phyloP scores from a whole-genome alignment of 2,113 vertebrate species.

The Pseudorectes ferrugineus region DNA sequence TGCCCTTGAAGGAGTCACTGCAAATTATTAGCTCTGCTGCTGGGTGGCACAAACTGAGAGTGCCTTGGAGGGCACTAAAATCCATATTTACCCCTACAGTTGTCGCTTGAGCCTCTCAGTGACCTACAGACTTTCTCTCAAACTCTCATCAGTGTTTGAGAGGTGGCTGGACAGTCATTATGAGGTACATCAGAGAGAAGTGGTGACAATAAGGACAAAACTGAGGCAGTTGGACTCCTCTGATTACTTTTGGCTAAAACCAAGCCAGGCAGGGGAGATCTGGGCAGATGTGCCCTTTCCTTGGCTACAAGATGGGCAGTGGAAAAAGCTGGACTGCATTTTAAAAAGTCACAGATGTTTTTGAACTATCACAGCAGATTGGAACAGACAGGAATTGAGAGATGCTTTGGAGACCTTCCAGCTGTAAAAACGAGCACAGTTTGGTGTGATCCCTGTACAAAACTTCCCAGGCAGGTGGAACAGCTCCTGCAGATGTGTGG shows the following conservation, averaged over 20 bases:
- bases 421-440: fast-evolving
- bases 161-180: not conserved
- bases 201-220: not conserved
- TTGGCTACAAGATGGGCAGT: too few species aligned
- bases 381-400: not conserved
- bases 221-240: not conserved
- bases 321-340: not conserved
- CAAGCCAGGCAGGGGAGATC: not conserved
- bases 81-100: fast-evolving
- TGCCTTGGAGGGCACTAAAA: not conserved
- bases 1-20: not conserved
- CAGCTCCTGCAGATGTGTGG: not conserved
- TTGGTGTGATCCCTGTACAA: not conserved
- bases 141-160: not conserved
- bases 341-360: not conserved
- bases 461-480: not conserved
- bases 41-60: not conserved
- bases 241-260: not conserved
- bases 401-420: not conserved
- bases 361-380: not conserved
- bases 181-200: not conserved
- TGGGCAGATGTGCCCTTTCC: not conserved
- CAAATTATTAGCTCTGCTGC: not conserved
- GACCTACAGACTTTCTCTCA: not conserved
- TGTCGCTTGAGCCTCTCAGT: not conserved